These are phyloP conservation scores for Okamejei kenojei DNA, from an alignment of 2,797 vertebrate genomes.

Conservation along the genomic window DNA sequence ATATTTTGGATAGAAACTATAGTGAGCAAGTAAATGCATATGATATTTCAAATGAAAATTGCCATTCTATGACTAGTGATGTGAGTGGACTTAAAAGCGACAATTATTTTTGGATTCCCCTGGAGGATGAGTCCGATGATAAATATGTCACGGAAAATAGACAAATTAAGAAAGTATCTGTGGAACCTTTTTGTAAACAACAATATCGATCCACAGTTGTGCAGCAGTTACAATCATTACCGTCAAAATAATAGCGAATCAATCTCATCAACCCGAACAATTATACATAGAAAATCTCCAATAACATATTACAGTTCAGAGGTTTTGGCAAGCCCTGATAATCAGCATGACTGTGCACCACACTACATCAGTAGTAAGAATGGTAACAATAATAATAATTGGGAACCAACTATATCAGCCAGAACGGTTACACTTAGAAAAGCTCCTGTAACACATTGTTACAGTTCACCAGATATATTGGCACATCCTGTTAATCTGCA, in stretches of 20 bases:
- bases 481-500: not conserved
- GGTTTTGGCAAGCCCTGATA: not conserved
- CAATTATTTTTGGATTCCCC: slow-evolving; percentile 43
- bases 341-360: not conserved
- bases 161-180: not conserved
- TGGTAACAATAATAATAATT: not conserved
- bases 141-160: slow-evolving; percentile 36
- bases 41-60: not conserved
- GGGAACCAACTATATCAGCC: not conserved
- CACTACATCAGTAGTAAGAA: not conserved
- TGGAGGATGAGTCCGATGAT: slow-evolving; percentile 42
- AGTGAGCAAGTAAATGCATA: not conserved
- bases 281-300: not conserved
- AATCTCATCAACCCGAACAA: not conserved
- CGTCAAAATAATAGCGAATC: not conserved
- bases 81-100: not conserved
- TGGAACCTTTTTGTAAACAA: not conserved
- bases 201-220: not conserved
- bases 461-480: slow-evolving; percentile 26
- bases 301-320: not conserved
- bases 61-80: not conserved
- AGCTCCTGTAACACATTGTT: not conserved
- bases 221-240: not conserved
- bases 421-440: slow-evolving; percentile 1
- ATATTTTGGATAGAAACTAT: not conserved